Evolutionary conservation across 2,888 invertebrate genomes (phyloP).

Genomic region (Chamaedrilus cognettii): DNA sequence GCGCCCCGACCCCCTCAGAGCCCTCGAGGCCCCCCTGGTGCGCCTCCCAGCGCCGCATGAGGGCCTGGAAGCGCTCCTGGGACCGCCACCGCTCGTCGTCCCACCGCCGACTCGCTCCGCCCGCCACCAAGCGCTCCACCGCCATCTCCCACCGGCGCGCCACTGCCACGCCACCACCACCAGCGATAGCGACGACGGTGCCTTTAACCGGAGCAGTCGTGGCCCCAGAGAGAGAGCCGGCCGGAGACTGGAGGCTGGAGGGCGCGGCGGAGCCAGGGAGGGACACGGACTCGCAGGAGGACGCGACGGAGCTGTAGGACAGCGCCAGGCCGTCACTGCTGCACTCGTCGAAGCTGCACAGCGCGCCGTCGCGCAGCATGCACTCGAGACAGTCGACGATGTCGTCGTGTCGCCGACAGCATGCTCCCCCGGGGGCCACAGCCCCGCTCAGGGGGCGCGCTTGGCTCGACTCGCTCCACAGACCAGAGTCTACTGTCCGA

Average conservation of each 20-base stretch:
- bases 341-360: background rate
- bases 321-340: no score
- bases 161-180: no score
- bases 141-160: background rate
- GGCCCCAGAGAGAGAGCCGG: no score
- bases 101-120: background rate
- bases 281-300: no score
- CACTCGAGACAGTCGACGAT: background rate
- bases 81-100: conserved; percentile 25
- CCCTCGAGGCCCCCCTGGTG: conserved; percentile 15
- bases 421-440: background rate
- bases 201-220: no score
- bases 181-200: no score
- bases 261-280: background rate
- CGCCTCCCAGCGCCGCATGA: conserved; percentile 35
- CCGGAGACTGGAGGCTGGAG: no score
- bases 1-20: background rate
- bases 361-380: background rate
- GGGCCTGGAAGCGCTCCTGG: conserved; percentile 37
- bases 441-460: no score
- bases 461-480: no score
- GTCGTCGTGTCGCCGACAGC: no score
- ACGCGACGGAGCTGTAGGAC: no score
- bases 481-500: background rate
- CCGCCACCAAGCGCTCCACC: background rate